A percentile compares a stretch with the other conserved stretches of the same genome.
Evolutionary conservation across 2,797 vertebrate species (phyloP).

Genomic region (Cottoperca gobio): DNA sequence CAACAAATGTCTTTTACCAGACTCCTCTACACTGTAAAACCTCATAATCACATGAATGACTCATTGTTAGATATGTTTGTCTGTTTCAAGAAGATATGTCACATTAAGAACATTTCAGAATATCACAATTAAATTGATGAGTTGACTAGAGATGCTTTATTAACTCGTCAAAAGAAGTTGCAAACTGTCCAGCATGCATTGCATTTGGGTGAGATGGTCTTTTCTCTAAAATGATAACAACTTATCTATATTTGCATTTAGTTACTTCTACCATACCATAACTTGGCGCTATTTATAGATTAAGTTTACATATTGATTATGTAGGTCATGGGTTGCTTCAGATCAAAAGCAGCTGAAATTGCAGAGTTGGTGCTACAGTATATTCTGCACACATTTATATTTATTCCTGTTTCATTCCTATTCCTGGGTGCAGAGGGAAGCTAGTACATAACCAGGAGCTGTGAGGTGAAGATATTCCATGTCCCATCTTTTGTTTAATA

Average conservation of each 20-base stretch:
- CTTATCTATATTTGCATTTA: too few relatives aligned
- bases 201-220: background rate
- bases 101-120: background rate
- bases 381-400: background rate
- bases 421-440: background rate
- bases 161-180: background rate
- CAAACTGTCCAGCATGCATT: background rate
- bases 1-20: too few relatives aligned
- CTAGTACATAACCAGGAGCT: background rate
- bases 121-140: background rate
- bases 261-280: background rate
- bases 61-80: background rate
- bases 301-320: background rate
- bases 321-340: background rate
- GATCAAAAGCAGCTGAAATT: background rate
- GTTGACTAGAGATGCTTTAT: background rate
- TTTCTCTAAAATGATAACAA: background rate
- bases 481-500: conserved; percentile 1
- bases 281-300: background rate
- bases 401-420: background rate
- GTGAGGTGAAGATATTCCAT: background rate
- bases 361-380: too few relatives aligned
- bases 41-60: background rate
- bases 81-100: background rate
- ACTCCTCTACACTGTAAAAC: background rate